Conservation (phyloP, 2,888 invertebrate species). For the Schizaphis graminum region DNA sequence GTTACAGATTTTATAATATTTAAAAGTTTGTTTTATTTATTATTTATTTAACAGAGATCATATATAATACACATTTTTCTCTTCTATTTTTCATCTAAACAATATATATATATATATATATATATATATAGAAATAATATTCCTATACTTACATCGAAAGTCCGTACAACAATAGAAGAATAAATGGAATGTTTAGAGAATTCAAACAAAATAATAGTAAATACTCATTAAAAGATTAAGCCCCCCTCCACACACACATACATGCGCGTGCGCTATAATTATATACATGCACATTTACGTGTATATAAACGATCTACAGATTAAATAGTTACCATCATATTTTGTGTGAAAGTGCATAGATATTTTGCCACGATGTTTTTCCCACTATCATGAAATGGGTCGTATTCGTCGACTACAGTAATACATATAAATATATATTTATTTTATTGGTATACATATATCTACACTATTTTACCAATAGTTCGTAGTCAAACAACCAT, state of each 20-base stretch:
- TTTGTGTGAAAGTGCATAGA: constrained; percentile 23
- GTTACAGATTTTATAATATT: not conserved
- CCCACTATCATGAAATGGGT: not conserved
- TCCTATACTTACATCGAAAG: not conserved
- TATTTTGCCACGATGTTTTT: constrained; percentile 18
- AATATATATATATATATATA: too few relatives aligned
- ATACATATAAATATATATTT: not conserved
- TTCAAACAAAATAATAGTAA: not conserved
- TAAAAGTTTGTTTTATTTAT: not conserved
- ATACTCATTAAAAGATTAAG: not conserved
- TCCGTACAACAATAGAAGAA: not conserved
- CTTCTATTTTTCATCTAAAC: not conserved
- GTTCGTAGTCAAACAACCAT: constrained; percentile 25
- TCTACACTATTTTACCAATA: not conserved
- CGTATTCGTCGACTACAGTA: not conserved
- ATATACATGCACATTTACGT: not conserved
- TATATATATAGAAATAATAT: not conserved
- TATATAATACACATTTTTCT: not conserved
- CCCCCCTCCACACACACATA: not conserved
- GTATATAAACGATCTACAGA: not conserved
- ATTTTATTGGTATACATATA: constrained; percentile 9
- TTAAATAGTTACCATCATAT: constrained; percentile 19
- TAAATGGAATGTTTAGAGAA: not conserved
- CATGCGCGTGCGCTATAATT: not conserved
- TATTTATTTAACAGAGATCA: not conserved